Evolutionary conservation across 2,888 invertebrate species (phyloP).

Genomic region (Patella pellucida): DNA sequence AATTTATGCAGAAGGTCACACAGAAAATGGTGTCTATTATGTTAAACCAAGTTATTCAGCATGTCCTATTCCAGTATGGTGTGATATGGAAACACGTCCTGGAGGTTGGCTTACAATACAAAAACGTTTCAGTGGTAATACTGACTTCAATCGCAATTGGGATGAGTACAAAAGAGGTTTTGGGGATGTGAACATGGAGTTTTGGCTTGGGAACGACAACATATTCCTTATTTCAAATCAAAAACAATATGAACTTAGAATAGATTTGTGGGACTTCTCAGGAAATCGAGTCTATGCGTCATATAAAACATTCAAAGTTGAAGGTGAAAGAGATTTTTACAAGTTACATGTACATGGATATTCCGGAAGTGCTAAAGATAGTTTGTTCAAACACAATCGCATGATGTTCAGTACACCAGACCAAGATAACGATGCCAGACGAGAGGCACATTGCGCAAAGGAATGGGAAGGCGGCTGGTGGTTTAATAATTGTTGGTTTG

Average conservation of each 20-base stretch:
- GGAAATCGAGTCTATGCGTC: conserved; percentile 65
- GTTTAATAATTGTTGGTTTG: conserved; percentile 96
- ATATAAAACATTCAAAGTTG: conserved; percentile 63
- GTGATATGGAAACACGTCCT: conserved; percentile 74
- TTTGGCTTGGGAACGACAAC: conserved; percentile 68
- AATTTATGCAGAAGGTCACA: conserved; percentile 56
- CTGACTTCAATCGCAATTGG: conserved; percentile 62
- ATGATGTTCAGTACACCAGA: conserved; percentile 93
- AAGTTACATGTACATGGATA: conserved; percentile 57
- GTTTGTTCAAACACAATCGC: conserved; percentile 88
- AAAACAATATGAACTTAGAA: conserved; percentile 60
- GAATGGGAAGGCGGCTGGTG: conserved; percentile 97
- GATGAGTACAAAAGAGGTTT: conserved; percentile 65
- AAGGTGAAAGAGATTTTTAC: conserved; percentile 66
- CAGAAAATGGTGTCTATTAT: conserved; percentile 63
- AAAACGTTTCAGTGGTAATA: conserved; percentile 53
- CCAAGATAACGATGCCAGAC: conserved; percentile 87
- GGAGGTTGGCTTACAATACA: conserved; percentile 72
- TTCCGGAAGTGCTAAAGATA: conserved; percentile 86
- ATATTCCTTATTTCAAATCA: conserved; percentile 67
- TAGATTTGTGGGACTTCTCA: conserved; percentile 68
- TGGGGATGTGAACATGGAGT: conserved; percentile 62
- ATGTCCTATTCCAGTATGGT: conserved; percentile 76
- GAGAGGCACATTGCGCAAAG: conserved; percentile 85
- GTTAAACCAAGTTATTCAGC: conserved; percentile 61